A percentile compares a stretch with the other conserved stretches of the same genome.
Evolutionary conservation across 2,797 vertebrate genomes (phyloP).

Genomic region (Rhinogobio ventralis): DNA sequence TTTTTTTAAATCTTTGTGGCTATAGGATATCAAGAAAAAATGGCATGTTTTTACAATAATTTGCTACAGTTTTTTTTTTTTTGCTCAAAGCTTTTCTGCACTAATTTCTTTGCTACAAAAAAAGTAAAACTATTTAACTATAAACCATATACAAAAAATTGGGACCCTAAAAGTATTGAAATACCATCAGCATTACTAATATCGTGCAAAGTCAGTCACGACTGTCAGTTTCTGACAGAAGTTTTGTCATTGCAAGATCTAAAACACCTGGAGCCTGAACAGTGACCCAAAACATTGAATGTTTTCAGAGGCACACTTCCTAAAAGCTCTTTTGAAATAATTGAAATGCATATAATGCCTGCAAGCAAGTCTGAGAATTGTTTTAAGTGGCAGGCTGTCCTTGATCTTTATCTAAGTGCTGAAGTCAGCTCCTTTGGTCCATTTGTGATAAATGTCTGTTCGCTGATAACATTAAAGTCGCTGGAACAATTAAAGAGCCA

Average conservation of each 20-base stretch:
- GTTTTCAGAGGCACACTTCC: conserved; percentile 28
- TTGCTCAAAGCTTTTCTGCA: not conserved
- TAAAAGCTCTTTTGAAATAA: conserved; percentile 34
- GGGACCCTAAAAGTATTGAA: not conserved
- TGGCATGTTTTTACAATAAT: not conserved
- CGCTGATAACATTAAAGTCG: conserved; percentile 71
- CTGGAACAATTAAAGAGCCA: conserved; percentile 72
- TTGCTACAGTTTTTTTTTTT: not conserved
- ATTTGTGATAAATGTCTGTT: conserved; percentile 75
- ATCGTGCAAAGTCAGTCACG: not conserved
- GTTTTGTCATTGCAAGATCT: conserved; percentile 14
- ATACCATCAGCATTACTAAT: not conserved
- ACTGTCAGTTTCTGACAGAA: conserved; percentile 13
- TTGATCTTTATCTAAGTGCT: conserved; percentile 90
- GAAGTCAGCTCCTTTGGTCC: conserved; percentile 76
- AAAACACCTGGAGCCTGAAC: conserved; percentile 25
- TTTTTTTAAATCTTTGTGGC: not conserved
- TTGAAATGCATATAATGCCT: conserved; percentile 31
- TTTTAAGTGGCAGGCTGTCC: conserved; percentile 88
- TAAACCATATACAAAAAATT: not conserved
- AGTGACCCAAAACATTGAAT: conserved; percentile 6
- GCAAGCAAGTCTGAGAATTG: conserved; percentile 72
- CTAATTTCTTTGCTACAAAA: not conserved
- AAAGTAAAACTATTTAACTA: not conserved
- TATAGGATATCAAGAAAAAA: not conserved